A percentile compares a stretch with the other conserved stretches of the same genome.
Evolutionary conservation across 1,140 invertebrate species (phyloP).

Genomic region (Drosophila serrata): DNA sequence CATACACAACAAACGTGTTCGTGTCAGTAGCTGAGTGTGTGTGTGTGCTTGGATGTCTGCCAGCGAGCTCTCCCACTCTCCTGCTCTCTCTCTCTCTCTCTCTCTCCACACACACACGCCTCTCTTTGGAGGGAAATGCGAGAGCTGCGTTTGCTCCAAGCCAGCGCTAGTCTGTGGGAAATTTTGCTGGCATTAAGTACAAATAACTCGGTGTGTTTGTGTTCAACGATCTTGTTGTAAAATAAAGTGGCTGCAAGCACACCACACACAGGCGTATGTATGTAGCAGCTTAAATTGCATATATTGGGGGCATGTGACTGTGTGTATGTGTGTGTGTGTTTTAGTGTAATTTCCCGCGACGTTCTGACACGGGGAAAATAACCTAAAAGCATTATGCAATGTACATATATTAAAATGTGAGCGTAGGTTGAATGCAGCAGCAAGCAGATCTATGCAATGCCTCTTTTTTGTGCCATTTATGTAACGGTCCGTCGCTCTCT

Average conservation of each 20-base stretch:
- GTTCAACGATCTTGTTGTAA: slow-evolving; percentile 44
- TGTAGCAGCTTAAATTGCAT: slow-evolving; percentile 8
- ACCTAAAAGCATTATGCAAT: slow-evolving; percentile 56
- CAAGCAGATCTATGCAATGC: slow-evolving; percentile 3
- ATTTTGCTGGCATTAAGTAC: slow-evolving; percentile 48
- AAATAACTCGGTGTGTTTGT: slow-evolving; percentile 43
- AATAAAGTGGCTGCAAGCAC: slow-evolving; percentile 27
- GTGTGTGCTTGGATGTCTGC: background rate
- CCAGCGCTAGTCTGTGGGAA: slow-evolving; percentile 44
- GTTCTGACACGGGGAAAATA: slow-evolving; percentile 43
- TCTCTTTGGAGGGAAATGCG: slow-evolving; percentile 26
- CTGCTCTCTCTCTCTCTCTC: slow-evolving; percentile 2
- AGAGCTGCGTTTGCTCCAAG: slow-evolving; percentile 36
- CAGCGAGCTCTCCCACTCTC: slow-evolving; percentile 13
- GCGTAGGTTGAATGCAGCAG: slow-evolving; percentile 9
- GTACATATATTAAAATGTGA: slow-evolving; percentile 23
- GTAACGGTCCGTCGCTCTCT: slow-evolving; percentile 12
- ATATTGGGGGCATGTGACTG: background rate
- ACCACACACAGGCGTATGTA: slow-evolving; percentile 9
- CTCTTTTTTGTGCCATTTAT: slow-evolving; percentile 8
- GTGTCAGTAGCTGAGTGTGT: slow-evolving; percentile 20
- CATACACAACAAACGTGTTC: slow-evolving; percentile 12
- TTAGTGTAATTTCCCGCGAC: slow-evolving; percentile 7
- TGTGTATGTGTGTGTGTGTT: slow-evolving; percentile 11
- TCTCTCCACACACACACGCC: background rate